Conservation (phyloP, 2,888 invertebrate genomes). For the Pyrgus malvae region DNA sequence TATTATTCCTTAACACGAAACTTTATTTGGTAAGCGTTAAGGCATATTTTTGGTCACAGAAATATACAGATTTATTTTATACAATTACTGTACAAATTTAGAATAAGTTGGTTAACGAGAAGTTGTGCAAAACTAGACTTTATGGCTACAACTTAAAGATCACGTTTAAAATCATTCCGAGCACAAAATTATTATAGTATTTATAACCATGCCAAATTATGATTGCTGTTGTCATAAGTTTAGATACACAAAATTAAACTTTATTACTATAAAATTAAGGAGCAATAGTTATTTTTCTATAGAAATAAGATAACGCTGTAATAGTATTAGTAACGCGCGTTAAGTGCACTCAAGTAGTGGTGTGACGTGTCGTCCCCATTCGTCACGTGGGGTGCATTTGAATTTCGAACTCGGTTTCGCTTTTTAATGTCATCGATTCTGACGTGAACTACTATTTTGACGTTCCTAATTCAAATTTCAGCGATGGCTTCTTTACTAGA, state of each 20-base stretch:
- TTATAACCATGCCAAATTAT: not conserved
- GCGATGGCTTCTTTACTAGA: no score
- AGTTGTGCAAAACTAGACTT: conserved; percentile 15
- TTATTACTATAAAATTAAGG: not conserved
- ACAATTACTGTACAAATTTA: conserved; percentile 1
- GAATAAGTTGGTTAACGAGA: not conserved
- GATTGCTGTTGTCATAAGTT: not conserved
- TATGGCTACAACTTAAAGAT: conserved; percentile 8
- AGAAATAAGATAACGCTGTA: conserved; percentile 8
- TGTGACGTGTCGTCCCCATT: conserved; percentile 46
- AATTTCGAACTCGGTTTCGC: conserved; percentile 41
- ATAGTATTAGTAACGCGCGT: conserved; percentile 50
- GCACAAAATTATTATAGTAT: not conserved
- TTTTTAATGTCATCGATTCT: conserved; percentile 33
- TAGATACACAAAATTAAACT: not conserved
- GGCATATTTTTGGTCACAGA: not conserved
- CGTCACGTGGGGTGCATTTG: conserved; percentile 47
- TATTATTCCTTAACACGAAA: not conserved
- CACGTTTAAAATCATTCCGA: not conserved
- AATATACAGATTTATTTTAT: conserved; percentile 12
- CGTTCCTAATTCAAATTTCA: conserved; percentile 37
- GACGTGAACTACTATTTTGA: conserved; percentile 34
- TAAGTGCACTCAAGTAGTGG: conserved; percentile 55
- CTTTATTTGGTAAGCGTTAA: conserved; percentile 1
- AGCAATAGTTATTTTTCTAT: not conserved